These are phyloP conservation scores for Molossus molossus DNA, from an alignment of 2,797 vertebrate species.

Conservation along the genomic window DNA sequence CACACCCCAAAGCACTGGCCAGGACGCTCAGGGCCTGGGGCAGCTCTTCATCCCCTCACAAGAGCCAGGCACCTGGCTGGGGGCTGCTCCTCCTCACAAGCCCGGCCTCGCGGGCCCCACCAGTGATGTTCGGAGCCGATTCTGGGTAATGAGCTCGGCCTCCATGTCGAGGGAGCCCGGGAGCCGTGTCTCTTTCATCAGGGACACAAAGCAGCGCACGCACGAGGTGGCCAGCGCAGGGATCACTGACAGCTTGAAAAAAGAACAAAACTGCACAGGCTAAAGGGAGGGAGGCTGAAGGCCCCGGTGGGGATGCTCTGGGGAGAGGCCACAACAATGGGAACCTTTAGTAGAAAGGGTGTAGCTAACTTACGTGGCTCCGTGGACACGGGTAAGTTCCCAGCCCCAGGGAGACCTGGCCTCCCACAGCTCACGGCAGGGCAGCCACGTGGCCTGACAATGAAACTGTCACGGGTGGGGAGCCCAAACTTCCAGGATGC, in stretches of 20 bases:
- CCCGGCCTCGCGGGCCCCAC: neutral
- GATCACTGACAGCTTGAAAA: neutral
- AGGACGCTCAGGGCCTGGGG: neutral
- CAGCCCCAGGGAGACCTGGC: neutral
- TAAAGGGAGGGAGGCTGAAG: neutral
- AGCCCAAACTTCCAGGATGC: neutral
- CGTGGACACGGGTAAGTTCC: neutral
- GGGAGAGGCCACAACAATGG: neutral
- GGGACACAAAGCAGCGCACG: neutral
- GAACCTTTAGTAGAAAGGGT: neutral
- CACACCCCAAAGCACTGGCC: neutral
- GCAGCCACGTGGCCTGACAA: neutral
- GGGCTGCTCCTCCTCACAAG: neutral
- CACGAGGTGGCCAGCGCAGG: fast-evolving
- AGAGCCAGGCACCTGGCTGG: neutral
- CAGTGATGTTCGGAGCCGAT: neutral
- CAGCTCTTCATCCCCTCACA: neutral
- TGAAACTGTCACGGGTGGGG: neutral
- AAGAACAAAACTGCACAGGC: neutral
- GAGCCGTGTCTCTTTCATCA: neutral
- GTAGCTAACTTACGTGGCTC: neutral
- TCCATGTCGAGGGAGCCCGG: neutral
- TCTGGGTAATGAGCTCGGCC: neutral
- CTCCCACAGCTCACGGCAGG: no score
- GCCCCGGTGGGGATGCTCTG: no score